Evolutionary conservation across 2,113 vertebrate genomes (phyloP), one percentile per base, ranked within the genome.

Genomic region (Anthoscopus minutus): DNA sequence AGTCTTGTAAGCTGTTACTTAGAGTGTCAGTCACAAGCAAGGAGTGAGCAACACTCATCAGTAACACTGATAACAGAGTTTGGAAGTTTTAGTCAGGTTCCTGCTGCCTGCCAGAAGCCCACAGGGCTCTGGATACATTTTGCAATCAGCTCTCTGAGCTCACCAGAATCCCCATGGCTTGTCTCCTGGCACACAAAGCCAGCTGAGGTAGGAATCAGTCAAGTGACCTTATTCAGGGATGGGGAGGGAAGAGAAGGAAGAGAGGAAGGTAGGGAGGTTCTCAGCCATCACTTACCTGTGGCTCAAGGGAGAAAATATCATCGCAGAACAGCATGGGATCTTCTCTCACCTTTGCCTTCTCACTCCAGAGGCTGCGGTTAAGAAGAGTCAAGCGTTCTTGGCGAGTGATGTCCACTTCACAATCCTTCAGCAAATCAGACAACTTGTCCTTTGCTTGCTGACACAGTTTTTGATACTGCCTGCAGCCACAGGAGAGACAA

Each of bases 251-350:
- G 16, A 81, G 37, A 31, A 79, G 3, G 31, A 79, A 17, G 35
- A 83, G 10, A 45, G 69, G 35, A 25, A 86, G 25, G 54, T 61
- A 70, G 14, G 30, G 12, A 35, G 13, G n/a, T 47, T 65, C 72
- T 69, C n/a, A 30, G 60, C n/a, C 38, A 24, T 11, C 15, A 33
- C 97, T 97, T 94, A 99, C 99, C 98, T 96, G 82, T 1, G 98
- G 98, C 57, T 98, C 97, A 19, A 99, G n/a, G 5, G 88, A 96
- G 86, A 99, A 98, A 86, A 98, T 53, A 18, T 91, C 87, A 50
- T 96, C 60, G 4, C 93, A 85, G 82, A 98, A 96, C 45, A 98
- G 82, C 96, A 97, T 94, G 45, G 47, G 51, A 21, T 98, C 96
- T 70, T 53, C 88, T 64, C 65, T 90, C 31, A 97, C 92, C 67